These are phyloP conservation scores for Hycleus phaleratus DNA, from an alignment of 1,140 invertebrate genomes.

Conservation along the genomic window DNA sequence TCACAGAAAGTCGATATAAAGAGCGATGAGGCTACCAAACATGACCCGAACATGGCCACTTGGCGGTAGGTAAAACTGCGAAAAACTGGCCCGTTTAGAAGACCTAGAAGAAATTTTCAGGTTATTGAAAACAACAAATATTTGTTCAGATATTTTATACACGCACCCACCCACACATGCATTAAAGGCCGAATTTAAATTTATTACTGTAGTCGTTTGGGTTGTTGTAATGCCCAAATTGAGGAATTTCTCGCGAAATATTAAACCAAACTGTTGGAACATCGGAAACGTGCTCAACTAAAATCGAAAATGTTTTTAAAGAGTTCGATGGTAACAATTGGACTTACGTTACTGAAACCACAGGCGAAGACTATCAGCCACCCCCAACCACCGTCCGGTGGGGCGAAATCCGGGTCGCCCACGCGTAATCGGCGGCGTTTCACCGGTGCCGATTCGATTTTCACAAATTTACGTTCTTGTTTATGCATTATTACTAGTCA, in stretches of 20 bases:
- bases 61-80: conserved; percentile 55
- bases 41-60: conserved; percentile 50
- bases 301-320: conserved; percentile 21
- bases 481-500: too few relatives aligned
- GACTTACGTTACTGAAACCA: conserved; percentile 54
- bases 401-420: conserved; percentile 40
- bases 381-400: conserved; percentile 61
- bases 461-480: background rate
- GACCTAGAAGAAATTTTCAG: conserved; percentile 39
- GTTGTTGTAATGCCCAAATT: conserved; percentile 50
- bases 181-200: conserved; percentile 56
- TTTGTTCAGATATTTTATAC: background rate
- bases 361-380: conserved; percentile 58
- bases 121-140: background rate
- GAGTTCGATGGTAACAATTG: background rate
- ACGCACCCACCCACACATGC: conserved; percentile 44
- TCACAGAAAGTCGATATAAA: conserved; percentile 49
- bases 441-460: background rate
- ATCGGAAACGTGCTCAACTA: conserved; percentile 55
- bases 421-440: conserved; percentile 25
- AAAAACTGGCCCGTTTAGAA: conserved; percentile 58
- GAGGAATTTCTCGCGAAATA: conserved; percentile 53
- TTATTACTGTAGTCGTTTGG: conserved; percentile 57
- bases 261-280: conserved; percentile 57
- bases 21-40: conserved; percentile 44